Percentiles rank a stretch among this genome's conserved stretches.
phyloP scores from a whole-genome alignment of 2,113 vertebrate species.

The Pandion haliaetus region DNA sequence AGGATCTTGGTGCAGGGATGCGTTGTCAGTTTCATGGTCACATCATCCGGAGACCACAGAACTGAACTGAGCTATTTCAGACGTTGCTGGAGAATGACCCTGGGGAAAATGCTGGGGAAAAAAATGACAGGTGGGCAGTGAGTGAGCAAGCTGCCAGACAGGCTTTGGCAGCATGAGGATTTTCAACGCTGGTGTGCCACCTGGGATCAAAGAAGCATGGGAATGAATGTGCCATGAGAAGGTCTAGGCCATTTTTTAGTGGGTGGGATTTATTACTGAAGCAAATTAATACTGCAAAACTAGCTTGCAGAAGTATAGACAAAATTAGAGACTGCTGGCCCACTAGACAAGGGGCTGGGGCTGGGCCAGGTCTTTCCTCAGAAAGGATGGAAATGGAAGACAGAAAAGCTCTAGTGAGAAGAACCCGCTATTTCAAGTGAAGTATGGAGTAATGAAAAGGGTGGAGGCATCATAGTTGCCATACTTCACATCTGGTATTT shows the following conservation, averaged over 20 bases:
- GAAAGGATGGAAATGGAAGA: neutral
- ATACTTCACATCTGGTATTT: neutral
- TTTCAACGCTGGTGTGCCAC: neutral
- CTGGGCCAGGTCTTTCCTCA: neutral
- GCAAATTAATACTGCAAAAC: neutral
- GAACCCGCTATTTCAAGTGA: neutral
- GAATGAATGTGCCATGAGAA: neutral
- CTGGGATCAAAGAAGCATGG: neutral
- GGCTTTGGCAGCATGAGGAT: neutral
- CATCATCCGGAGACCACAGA: neutral
- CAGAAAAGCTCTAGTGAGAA: neutral
- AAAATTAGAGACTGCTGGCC: neutral
- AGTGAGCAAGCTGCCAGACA: neutral
- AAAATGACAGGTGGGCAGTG: neutral
- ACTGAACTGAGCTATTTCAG: neutral
- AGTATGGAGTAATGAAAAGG: constrained; percentile 15
- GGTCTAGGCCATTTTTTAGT: neutral
- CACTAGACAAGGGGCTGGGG: neutral
- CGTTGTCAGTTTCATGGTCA: neutral
- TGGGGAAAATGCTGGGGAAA: neutral
- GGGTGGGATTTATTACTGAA: neutral
- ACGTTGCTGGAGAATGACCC: neutral
- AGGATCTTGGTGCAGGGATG: neutral
- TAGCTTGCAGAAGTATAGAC: neutral
- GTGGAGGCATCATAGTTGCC: neutral